Evolutionary conservation across 2,888 invertebrate genomes (phyloP).

Genomic region (Scrobipalpa costella): DNA sequence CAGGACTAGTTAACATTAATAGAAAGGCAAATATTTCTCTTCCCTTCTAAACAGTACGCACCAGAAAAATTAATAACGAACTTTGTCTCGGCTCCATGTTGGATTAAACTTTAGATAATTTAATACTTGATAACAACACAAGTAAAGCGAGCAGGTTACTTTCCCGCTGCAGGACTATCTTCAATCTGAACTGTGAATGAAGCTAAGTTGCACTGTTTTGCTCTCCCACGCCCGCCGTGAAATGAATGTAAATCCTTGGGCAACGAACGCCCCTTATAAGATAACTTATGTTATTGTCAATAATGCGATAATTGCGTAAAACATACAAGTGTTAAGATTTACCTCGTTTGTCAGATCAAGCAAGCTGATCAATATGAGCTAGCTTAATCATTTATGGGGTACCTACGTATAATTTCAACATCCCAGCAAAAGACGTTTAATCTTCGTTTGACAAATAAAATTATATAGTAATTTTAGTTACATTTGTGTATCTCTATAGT

Average conservation of each 20-base stretch:
- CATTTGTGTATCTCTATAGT: too few relatives aligned
- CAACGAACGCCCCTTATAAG: slow-evolving; percentile 50
- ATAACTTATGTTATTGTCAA: slow-evolving; percentile 15
- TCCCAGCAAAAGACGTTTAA: too few relatives aligned
- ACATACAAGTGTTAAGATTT: background rate
- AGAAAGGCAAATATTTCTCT: background rate
- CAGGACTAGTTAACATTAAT: slow-evolving; percentile 6
- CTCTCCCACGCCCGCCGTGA: slow-evolving; percentile 63
- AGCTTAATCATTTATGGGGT: too few relatives aligned
- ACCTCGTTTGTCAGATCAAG: background rate
- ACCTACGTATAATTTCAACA: background rate
- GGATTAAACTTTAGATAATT: slow-evolving; percentile 16
- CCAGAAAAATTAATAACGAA: slow-evolving; percentile 6
- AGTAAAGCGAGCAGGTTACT: slow-evolving; percentile 35
- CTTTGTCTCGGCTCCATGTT: slow-evolving; percentile 16
- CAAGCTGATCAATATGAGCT: too few relatives aligned
- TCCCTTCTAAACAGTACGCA: slow-evolving; percentile 14
- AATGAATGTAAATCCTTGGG: slow-evolving; percentile 60
- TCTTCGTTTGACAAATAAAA: too few relatives aligned
- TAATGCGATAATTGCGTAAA: slow-evolving; percentile 10
- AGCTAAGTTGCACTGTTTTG: slow-evolving; percentile 27
- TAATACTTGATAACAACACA: slow-evolving; percentile 7
- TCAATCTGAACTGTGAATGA: slow-evolving; percentile 54
- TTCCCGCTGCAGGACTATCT: slow-evolving; percentile 47
- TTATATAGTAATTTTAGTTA: too few relatives aligned